These are phyloP conservation scores for Artibeus lituratus DNA, from an alignment of 2,797 vertebrate genomes.

Conservation along the genomic window DNA sequence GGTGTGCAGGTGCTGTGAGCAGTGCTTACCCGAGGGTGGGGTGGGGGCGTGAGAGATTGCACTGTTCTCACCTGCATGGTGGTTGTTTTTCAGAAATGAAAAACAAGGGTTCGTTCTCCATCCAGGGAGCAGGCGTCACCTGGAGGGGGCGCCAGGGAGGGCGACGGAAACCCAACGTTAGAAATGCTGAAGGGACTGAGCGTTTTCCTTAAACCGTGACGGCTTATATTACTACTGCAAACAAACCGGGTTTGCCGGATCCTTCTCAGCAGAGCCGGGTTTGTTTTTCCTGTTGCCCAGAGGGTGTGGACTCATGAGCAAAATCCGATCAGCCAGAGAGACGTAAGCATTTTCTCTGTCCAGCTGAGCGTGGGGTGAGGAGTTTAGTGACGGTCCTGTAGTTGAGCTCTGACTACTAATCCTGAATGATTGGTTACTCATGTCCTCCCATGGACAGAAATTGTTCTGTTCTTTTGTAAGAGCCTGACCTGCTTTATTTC, in stretches of 20 bases:
- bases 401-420: background rate
- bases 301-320: background rate
- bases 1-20: background rate
- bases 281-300: background rate
- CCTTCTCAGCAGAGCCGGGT: background rate
- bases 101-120: background rate
- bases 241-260: background rate
- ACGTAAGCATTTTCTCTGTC: background rate
- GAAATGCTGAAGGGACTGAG: background rate
- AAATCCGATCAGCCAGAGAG: background rate
- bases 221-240: background rate
- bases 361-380: background rate
- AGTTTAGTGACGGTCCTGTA: background rate
- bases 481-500: background rate
- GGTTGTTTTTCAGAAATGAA: background rate
- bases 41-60: background rate
- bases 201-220: background rate
- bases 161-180: accelerated
- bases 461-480: background rate
- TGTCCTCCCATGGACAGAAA: conserved; percentile 40
- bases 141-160: background rate
- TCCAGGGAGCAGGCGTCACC: background rate
- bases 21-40: background rate
- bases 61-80: background rate
- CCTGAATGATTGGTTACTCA: conserved; percentile 16